These are phyloP conservation scores for Hiodon tergisus DNA, from an alignment of 2,113 vertebrate genomes.

Conservation along the genomic window DNA sequence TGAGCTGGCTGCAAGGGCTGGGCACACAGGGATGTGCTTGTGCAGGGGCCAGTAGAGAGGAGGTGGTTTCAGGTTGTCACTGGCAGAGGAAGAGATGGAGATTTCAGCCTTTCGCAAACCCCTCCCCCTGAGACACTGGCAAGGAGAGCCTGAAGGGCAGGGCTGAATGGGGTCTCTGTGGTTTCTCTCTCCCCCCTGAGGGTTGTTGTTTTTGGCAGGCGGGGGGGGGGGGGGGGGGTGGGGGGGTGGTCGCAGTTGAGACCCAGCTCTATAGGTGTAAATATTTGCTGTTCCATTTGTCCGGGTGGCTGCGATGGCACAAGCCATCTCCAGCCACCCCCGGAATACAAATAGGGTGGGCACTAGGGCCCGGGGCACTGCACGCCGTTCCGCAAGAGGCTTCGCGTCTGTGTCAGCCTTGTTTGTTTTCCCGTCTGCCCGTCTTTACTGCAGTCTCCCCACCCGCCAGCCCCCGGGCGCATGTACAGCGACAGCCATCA, in stretches of 20 bases:
- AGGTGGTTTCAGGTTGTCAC: not conserved
- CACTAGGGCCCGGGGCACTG: conserved; percentile 18
- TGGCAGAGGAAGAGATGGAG: conserved; percentile 2
- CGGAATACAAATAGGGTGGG: conserved; percentile 62
- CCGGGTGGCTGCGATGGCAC: conserved; percentile 52
- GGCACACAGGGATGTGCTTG: not conserved
- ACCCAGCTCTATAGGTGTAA: conserved; percentile 53
- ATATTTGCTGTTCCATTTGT: conserved; percentile 74
- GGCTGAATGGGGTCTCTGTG: conserved; percentile 55
- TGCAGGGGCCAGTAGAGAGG: conserved; percentile 6
- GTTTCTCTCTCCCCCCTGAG: conserved; percentile 38
- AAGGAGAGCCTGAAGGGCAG: conserved; percentile 42
- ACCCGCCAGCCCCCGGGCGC: conserved; percentile 35
- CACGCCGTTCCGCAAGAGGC: conserved; percentile 30
- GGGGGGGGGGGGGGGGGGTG: not conserved
- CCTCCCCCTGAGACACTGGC: conserved; percentile 36
- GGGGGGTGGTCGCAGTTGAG: conserved; percentile 29
- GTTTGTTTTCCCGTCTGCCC: conserved; percentile 40
- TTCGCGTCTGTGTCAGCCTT: conserved; percentile 23
- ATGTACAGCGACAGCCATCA: conserved; percentile 25
- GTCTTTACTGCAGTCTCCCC: conserved; percentile 41
- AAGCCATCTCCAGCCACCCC: conserved; percentile 53
- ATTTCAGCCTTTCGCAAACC: conserved; percentile 28
- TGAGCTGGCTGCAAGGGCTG: not conserved
- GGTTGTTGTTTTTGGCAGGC: conserved; percentile 24